Base-by-base conservation (phyloP, 2,888 invertebrate genomes). In the Hypsopygia costalis region DNA sequence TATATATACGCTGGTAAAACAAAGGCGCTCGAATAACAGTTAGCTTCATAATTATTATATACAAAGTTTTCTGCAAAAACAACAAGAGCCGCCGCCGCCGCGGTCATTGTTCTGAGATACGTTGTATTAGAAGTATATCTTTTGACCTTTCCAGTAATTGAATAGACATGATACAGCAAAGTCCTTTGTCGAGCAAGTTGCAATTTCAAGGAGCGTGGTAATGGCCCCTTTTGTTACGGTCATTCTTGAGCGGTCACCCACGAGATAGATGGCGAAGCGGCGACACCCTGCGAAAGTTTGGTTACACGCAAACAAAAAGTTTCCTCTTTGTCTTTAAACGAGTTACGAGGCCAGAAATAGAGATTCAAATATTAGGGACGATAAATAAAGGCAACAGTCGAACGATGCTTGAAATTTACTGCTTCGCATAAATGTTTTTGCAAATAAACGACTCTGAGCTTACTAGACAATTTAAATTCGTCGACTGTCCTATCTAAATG, bases 151-250 rank as follows among this genome's bases (percentile, higher is more conserved):
- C 51, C 52, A 54, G 65, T 77, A 81, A 78, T 79, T 77, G 75
- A 73, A 76, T 68, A 69, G 70, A 69, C 68, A 68, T 77, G 77
- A 79, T 62, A 71, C 70, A 68, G 69, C 73, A 69, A 57, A 63
- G 59, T 67, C 64, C 65, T 78, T 76, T 78, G 70, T 74, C 49
- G 58, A 55, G 55, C 45, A 51, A 51, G 60, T 60, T 72, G 72
- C 69, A 72, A 77, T 75, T 69, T 71, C 55, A 64, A 71, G 69
- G 64, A 63, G 58, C 52, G 59, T 55, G 54, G 62, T 69, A 67
- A 73, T 63, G 56, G 56, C 51, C 44, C 46, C 45, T 55, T 70
- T 72, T 71, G 69, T 71, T 60, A 61, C 50, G 61, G 51, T 59
- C 49, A 57, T 58, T 63, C 63, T 62, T 56, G 55, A 56, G 54